Evolutionary conservation across 2,797 vertebrate genomes (phyloP), one percentile per base, ranked within the genome.

Genomic region (Acestrorhynchus altus): DNA sequence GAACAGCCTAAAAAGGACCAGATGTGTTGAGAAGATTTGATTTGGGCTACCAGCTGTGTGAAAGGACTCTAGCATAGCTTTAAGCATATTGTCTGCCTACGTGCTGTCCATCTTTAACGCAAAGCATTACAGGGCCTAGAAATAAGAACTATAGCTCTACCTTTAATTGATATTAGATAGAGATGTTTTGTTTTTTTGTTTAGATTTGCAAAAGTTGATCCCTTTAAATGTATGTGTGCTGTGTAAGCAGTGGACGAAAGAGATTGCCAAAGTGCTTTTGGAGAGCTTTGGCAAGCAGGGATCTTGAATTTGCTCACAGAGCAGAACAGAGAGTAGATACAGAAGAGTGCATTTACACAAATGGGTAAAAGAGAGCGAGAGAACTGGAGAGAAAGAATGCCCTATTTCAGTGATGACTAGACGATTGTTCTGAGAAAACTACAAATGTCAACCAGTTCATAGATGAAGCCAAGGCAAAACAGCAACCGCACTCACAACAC

Each of bases 271-370:
- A 59, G 46, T 67, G 52, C 22, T 74, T 60, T 76, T 64, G n/a
- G 68, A 63, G 12, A 18, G 4, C 35, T 66, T 39, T 35, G 46
- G 46, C 65, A 61, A 72, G 74, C 65, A 66, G 77, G 65, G 74
- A 66, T 78, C 46, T 66, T 78, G 40, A 75, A 80, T 83, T 82
- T 75, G 26, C 68, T 78, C 80, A 73, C 75, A 76, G 52, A 60
- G 47, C 20, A 44, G 39, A 72, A 80, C 59, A 47, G 52, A 73
- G 54, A 77, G 69, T 73, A 72, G 59, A 81, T 65, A 60, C 75
- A 78, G 28, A 77, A 46, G 28, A 66, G 66, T 42, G 40, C 65
- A 67, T 77, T 63, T 69, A 69, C 64, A 82, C 77, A 84, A 74
- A 22, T 22, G 60, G 64, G 39, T 67, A 70, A 47, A 73, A 71